A percentile compares a stretch with the other conserved stretches of the same genome.
Conservation (phyloP, 2,888 invertebrate genomes). For the Fissipunctia ypsillon region DNA sequence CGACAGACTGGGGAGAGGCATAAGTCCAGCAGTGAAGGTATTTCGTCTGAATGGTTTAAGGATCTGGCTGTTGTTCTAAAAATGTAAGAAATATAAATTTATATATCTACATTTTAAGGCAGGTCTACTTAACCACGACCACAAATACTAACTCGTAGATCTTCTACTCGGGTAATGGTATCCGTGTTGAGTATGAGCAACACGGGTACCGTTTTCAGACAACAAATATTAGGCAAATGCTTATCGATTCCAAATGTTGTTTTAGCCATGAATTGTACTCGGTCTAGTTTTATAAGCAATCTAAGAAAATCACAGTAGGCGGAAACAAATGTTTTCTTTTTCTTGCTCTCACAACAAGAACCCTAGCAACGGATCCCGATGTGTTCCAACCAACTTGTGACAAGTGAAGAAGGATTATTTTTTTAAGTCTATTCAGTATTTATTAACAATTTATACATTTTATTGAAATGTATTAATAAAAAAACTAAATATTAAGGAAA, state of each 20-base stretch:
- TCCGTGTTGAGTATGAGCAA: neutral
- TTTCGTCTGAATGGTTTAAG: neutral
- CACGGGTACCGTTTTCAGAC: neutral
- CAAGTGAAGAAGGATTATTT: neutral
- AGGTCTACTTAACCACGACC: neutral
- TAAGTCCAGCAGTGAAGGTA: neutral
- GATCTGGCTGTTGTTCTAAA: neutral
- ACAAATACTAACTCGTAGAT: neutral
- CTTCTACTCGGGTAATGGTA: neutral
- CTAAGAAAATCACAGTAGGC: neutral
- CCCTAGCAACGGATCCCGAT: neutral
- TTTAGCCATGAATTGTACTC: constrained; percentile 14
- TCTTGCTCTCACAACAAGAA: neutral
- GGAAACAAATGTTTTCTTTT: constrained; percentile 18
- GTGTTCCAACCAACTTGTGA: neutral
- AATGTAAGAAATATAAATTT: neutral
- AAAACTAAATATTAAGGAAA: too few relatives aligned
- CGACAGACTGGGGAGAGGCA: too few relatives aligned
- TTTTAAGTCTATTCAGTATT: neutral
- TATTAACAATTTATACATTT: too few relatives aligned
- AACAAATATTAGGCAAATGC: constrained; percentile 15
- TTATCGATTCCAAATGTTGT: constrained; percentile 26
- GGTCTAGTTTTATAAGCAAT: constrained; percentile 34
- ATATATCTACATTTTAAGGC: neutral
- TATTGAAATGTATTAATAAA: too few relatives aligned